phyloP scores from a whole-genome alignment of 2,888 invertebrate genomes.

The Cheilosia soror region DNA sequence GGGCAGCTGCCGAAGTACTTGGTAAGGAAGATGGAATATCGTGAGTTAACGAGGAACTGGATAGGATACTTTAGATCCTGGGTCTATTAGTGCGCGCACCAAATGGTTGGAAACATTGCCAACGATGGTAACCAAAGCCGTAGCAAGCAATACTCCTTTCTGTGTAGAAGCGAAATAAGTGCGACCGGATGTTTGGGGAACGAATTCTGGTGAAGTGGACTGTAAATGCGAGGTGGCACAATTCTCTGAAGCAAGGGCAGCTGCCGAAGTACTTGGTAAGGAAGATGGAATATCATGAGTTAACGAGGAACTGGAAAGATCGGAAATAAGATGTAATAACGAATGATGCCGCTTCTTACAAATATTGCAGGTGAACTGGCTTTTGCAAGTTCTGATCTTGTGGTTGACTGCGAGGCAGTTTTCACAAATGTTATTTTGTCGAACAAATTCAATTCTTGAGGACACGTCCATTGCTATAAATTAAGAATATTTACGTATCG shows the following conservation, averaged over 20 bases:
- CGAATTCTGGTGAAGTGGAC: not conserved
- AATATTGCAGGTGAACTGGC: not conserved
- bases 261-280: not conserved
- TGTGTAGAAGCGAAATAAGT: not conserved
- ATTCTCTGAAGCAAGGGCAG: not conserved
- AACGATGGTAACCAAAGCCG: too few species aligned
- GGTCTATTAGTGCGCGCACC: not conserved
- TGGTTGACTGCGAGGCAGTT: not conserved
- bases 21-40: not conserved
- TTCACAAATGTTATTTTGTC: not conserved
- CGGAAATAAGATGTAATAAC: not conserved
- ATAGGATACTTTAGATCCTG: not conserved
- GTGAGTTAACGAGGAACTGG: too few species aligned
- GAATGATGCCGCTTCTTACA: not conserved
- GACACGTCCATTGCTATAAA: too few species aligned
- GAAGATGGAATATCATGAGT: not conserved
- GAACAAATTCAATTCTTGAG: not conserved
- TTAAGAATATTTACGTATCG: not conserved
- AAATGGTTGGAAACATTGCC: not conserved
- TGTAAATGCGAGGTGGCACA: not conserved
- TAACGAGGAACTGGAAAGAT: too few species aligned
- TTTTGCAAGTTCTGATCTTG: not conserved
- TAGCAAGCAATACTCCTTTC: slow-evolving; percentile 1
- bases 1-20: not conserved
- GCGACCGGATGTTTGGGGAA: not conserved